Evolutionary conservation across 2,113 vertebrate genomes (phyloP).

Genomic region (Oophaga pumilio): DNA sequence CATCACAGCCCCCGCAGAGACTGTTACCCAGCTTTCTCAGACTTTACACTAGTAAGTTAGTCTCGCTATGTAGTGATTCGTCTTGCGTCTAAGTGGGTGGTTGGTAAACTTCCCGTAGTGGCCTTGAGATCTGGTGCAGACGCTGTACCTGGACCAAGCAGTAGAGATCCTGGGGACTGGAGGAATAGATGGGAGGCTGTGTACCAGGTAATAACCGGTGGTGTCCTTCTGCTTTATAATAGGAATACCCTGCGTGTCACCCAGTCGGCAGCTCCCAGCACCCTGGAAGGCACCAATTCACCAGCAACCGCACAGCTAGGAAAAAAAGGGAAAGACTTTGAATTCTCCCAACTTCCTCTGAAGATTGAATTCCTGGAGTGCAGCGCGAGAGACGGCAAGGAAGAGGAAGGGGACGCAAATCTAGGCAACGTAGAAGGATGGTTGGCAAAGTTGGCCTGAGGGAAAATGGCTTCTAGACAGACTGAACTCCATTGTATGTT

Average conservation of each 20-base stretch:
- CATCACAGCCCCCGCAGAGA: background rate
- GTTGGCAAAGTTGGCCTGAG: conserved; percentile 82
- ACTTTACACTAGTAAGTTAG: background rate
- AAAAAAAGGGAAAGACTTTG: conserved; percentile 93
- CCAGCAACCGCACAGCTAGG: conserved; percentile 79
- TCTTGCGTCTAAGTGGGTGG: too few relatives aligned
- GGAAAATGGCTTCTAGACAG: background rate
- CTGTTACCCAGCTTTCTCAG: background rate
- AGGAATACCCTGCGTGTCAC: conserved; percentile 94
- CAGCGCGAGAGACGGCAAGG: conserved; percentile 82
- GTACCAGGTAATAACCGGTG: background rate
- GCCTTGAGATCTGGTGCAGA: background rate
- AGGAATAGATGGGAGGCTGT: too few relatives aligned
- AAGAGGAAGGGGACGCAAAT: conserved; percentile 76
- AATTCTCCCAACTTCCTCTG: conserved; percentile 89
- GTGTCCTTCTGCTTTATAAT: conserved; percentile 42
- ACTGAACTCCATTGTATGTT: background rate
- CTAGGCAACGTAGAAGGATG: conserved; percentile 81
- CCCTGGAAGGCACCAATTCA: conserved; percentile 80
- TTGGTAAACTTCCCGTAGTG: too few relatives aligned
- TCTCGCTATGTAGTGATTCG: too few relatives aligned
- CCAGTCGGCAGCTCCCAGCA: conserved; percentile 86
- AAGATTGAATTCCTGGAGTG: conserved; percentile 94
- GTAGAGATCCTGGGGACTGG: background rate
- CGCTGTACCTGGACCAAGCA: background rate